These are phyloP conservation scores for Orcinus orca DNA, from an alignment of 2,113 vertebrate genomes.

Conservation along the genomic window DNA sequence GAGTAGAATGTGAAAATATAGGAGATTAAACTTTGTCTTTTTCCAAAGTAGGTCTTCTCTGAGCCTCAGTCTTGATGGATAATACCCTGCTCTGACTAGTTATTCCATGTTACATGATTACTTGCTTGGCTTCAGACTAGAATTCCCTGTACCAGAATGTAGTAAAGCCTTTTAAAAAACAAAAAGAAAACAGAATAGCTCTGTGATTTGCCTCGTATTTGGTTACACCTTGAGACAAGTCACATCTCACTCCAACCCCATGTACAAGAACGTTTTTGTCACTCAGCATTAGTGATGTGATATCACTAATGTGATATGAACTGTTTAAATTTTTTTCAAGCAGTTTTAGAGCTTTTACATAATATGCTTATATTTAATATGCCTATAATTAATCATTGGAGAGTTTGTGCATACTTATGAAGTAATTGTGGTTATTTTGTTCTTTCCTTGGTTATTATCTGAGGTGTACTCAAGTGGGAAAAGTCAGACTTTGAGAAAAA, in stretches of 20 bases:
- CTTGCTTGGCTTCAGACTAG: neutral
- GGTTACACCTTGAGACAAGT: neutral
- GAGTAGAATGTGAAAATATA: neutral
- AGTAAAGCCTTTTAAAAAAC: neutral
- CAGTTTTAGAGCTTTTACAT: neutral
- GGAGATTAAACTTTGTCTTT: neutral
- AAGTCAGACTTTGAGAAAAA: conserved; percentile 29
- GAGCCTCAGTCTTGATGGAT: neutral
- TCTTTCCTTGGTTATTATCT: neutral
- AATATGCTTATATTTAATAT: neutral
- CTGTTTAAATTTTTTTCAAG: neutral
- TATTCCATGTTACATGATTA: neutral
- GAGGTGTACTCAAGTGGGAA: neutral
- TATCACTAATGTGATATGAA: neutral
- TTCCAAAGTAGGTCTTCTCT: neutral
- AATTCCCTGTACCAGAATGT: neutral
- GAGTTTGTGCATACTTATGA: neutral
- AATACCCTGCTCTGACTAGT: neutral
- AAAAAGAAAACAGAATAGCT: neutral
- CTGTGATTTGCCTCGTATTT: neutral
- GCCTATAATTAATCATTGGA: neutral
- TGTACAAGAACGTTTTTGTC: neutral
- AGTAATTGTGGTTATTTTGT: neutral
- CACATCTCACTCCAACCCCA: neutral
- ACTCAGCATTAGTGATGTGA: neutral